Evolutionary conservation across 2,797 vertebrate species (phyloP).

Genomic region (Hoplostethus mediterraneus): DNA sequence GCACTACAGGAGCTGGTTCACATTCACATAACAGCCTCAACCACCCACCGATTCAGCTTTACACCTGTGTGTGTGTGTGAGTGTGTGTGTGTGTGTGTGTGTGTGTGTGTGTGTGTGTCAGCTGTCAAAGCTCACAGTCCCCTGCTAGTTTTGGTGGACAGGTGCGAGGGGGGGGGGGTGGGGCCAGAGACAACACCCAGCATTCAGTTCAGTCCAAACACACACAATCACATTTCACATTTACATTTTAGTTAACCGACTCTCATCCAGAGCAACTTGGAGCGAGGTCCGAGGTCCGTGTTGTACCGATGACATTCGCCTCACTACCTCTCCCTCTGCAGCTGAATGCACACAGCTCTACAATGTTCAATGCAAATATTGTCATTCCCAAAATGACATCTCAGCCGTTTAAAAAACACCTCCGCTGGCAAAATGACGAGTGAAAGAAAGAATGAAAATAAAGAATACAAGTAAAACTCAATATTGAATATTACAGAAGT

Average conservation of each 20-base stretch:
- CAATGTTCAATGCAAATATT: background rate
- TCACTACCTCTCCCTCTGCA: no score
- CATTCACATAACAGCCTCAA: constrained; percentile 31
- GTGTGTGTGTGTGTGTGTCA: constrained; percentile 38
- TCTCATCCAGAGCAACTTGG: background rate
- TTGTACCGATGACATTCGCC: no score
- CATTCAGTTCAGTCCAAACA: constrained; percentile 27
- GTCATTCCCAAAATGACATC: no score
- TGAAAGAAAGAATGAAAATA: no score
- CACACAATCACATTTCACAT: background rate
- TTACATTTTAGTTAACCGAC: constrained; percentile 5
- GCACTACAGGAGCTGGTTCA: constrained; percentile 4
- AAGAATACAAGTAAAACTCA: background rate
- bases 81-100: constrained; percentile 44
- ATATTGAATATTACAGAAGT: background rate
- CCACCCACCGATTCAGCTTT: constrained; percentile 53
- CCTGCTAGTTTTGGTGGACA: constrained; percentile 72
- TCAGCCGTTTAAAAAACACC: no score
- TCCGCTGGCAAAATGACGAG: no score
- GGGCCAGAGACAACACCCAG: constrained; percentile 36
- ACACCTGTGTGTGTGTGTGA: constrained; percentile 55
- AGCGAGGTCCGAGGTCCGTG: background rate
- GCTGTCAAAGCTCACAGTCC: constrained; percentile 70
- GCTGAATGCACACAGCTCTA: background rate
- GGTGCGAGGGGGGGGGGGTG: constrained; percentile 66